A percentile compares a stretch with the other conserved stretches of the same genome.
These are phyloP conservation scores for Tolmerus cingulatus DNA, from an alignment of 2,888 invertebrate species.

Conservation along the genomic window DNA sequence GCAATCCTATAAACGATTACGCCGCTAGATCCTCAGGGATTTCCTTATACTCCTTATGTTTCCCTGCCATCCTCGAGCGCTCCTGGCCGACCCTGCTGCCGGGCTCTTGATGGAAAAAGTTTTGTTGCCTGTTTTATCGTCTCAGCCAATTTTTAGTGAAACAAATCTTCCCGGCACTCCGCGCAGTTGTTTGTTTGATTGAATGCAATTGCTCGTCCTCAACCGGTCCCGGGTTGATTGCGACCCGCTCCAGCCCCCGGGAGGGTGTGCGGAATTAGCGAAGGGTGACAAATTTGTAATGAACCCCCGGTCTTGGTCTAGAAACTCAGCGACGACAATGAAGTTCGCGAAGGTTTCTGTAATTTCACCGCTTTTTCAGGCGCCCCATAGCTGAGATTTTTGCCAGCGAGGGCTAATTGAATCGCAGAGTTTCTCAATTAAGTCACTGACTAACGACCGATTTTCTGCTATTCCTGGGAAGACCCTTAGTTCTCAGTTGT, in stretches of 20 bases:
- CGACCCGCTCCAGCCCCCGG: background rate
- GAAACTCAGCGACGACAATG: background rate
- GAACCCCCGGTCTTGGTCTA: background rate
- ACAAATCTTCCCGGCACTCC: constrained; percentile 46
- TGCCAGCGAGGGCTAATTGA: background rate
- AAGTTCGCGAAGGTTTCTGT: background rate
- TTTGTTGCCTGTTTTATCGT: constrained; percentile 49
- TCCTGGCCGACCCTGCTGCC: background rate
- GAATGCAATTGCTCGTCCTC: constrained; percentile 49
- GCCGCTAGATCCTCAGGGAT: constrained; percentile 53
- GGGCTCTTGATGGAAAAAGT: constrained; percentile 48
- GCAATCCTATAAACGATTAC: constrained; percentile 54
- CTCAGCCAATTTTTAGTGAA: constrained; percentile 50
- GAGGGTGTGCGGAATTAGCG: constrained; percentile 35
- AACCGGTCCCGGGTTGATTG: constrained; percentile 2
- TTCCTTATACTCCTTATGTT: constrained; percentile 43
- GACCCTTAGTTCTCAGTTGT: background rate
- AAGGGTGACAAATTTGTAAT: constrained; percentile 40
- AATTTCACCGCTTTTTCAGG: background rate
- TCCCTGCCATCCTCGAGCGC: constrained; percentile 26
- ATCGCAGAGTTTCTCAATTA: background rate
- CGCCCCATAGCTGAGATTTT: background rate
- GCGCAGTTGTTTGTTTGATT: constrained; percentile 48
- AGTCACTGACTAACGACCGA: background rate
- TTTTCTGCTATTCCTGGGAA: background rate